Evolutionary conservation across 2,888 invertebrate species (phyloP), one percentile per base, ranked within the genome.

Genomic region (Pantelozetes paolii): DNA sequence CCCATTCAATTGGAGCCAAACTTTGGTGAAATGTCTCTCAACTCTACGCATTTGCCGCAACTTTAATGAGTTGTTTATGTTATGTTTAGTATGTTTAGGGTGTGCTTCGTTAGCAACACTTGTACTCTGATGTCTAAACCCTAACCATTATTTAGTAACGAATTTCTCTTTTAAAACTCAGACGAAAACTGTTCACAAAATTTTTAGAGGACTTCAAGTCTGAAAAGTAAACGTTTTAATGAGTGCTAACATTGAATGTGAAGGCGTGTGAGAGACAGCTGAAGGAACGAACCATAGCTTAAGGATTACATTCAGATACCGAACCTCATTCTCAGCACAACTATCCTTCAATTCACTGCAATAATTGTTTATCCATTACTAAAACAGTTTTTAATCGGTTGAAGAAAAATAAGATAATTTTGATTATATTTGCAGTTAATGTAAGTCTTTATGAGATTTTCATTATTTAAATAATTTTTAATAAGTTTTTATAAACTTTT

Each of bases 91-190:
- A 30, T 36, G 36, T 64, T 64, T 64, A 64, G 64, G 64, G 64
- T 64, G 64, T 64, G 64, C 64, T 64, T 36, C 64, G 64, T 64
- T 64, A 64, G 64, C 64, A 64, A 64, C 64, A 64, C 64, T 64
- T 36, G 20, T 40, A 40, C 32, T 62, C 30, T 13, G 15, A 30
- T 36, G 6, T 11, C 36, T 36, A 11, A 8, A 36, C 36, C 11
- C 36, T 36, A 36, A 6, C 18, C 3, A 11, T n/a, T 48, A 15
- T 48, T 48, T 48, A 18, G 48, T 11, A 48, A 48, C 6, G 3
- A 48, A 48, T 48, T 57, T 28, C 57, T 23, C 28, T n/a, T n/a
- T n/a, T n/a, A n/a, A n/a, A n/a, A n/a, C n/a, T n/a, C n/a, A n/a
- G n/a, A n/a, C n/a, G n/a, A n/a, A n/a, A n/a, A n/a, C n/a, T n/a